Conservation (phyloP, 2,888 invertebrate genomes). For the Melitaea athalia region DNA sequence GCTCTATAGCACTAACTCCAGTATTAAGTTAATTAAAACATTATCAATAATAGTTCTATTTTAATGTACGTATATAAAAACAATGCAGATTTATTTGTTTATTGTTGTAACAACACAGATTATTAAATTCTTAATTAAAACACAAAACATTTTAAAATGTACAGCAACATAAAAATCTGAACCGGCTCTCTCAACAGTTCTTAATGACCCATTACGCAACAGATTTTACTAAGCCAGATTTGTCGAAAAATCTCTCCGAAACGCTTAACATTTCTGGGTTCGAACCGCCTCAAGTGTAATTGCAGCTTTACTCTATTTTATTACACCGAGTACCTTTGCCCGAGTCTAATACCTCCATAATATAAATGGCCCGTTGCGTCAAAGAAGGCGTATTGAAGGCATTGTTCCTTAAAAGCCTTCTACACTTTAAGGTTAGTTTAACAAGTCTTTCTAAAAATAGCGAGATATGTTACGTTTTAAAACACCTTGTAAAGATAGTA, state of each 20-base stretch:
- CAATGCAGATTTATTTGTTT: no score
- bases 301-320: constrained; percentile 59
- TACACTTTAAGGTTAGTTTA: constrained; percentile 36
- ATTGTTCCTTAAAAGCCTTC: constrained; percentile 65
- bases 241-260: constrained; percentile 36
- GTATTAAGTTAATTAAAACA: no score
- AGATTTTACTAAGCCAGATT: constrained; percentile 39
- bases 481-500: background rate
- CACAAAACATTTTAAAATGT: constrained; percentile 6
- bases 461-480: background rate
- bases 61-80: no score
- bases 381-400: constrained; percentile 49
- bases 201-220: constrained; percentile 34
- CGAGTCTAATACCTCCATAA: constrained; percentile 64
- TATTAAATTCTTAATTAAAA: background rate
- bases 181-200: constrained; percentile 12
- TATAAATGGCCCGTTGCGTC: constrained; percentile 56
- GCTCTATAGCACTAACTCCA: no score
- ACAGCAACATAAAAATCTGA: constrained; percentile 26
- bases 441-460: constrained; percentile 14
- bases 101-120: background rate
- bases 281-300: constrained; percentile 54
- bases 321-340: constrained; percentile 54
- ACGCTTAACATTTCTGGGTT: constrained; percentile 37
- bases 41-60: no score